These are phyloP conservation scores for Calameuta idolon DNA, from an alignment of 2,888 invertebrate species.

Conservation along the genomic window DNA sequence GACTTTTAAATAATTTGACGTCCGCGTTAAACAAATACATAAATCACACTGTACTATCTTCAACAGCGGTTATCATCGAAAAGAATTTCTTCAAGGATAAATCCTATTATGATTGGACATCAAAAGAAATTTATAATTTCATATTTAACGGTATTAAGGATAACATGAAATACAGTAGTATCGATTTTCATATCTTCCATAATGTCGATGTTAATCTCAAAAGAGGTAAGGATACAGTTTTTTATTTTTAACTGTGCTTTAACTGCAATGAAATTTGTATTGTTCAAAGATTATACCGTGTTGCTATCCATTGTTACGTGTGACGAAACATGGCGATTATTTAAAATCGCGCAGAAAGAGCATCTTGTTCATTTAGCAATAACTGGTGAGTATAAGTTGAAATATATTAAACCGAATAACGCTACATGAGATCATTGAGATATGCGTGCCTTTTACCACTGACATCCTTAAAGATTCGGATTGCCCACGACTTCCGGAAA, in stretches of 20 bases:
- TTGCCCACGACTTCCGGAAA: slow-evolving; percentile 79
- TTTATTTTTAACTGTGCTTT: slow-evolving; percentile 12
- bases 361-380: slow-evolving; percentile 79
- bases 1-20: background rate
- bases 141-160: slow-evolving; percentile 75
- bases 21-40: background rate
- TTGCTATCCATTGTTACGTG: slow-evolving; percentile 83
- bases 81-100: slow-evolving; percentile 73
- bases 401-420: background rate
- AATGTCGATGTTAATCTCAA: slow-evolving; percentile 78
- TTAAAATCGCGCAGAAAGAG: slow-evolving; percentile 73
- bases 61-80: slow-evolving; percentile 78
- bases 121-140: slow-evolving; percentile 72
- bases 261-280: slow-evolving; percentile 5
- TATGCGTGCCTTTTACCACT: background rate
- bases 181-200: slow-evolving; percentile 76
- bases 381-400: slow-evolving; percentile 68
- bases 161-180: slow-evolving; percentile 77
- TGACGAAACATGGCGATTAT: slow-evolving; percentile 79
- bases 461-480: slow-evolving; percentile 72
- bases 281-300: slow-evolving; percentile 75
- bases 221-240: slow-evolving; percentile 69
- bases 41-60: slow-evolving; percentile 1
- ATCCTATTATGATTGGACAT: slow-evolving; percentile 69
- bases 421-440: background rate